phyloP scores from a whole-genome alignment of 2,113 vertebrate genomes.

The Theropithecus gelada region DNA sequence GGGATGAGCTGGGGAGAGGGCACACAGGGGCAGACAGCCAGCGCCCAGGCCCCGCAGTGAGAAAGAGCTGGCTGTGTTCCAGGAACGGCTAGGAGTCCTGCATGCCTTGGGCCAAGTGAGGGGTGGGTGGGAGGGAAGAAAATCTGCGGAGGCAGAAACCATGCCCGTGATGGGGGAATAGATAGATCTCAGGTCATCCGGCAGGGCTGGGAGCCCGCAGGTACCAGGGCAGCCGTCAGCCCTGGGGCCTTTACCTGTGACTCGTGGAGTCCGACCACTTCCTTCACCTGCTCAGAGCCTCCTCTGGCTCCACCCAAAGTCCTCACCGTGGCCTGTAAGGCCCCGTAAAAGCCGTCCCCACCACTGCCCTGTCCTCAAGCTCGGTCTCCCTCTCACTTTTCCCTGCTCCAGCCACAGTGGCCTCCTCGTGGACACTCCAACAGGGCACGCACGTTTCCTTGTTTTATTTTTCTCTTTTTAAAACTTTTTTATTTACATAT shows the following conservation, averaged over 20 bases:
- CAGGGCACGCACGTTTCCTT: not conserved
- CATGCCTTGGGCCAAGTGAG: not conserved
- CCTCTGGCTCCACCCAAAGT: not conserved
- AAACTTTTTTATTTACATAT: too few relatives aligned
- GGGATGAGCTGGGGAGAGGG: not conserved
- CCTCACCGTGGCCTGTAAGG: not conserved
- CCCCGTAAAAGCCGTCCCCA: rapidly evolving
- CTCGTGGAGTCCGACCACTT: not conserved
- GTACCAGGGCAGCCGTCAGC: not conserved
- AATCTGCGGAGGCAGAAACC: not conserved
- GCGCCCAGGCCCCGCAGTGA: rapidly evolving
- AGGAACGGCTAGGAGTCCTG: not conserved
- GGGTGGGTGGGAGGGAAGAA: not conserved
- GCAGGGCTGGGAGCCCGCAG: not conserved
- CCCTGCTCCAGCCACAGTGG: not conserved
- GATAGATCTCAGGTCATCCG: too few relatives aligned
- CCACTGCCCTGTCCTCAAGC: not conserved
- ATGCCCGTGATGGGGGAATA: rapidly evolving
- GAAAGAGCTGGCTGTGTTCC: not conserved
- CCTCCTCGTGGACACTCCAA: not conserved
- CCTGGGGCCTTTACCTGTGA: not conserved
- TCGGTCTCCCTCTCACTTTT: too few relatives aligned
- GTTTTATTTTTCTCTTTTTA: too few relatives aligned
- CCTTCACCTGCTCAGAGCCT: not conserved
- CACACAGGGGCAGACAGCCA: rapidly evolving